Evolutionary conservation across 2,888 invertebrate genomes (phyloP), one percentile per base, ranked within the genome.

Genomic region (Sphaeridia pumilis): DNA sequence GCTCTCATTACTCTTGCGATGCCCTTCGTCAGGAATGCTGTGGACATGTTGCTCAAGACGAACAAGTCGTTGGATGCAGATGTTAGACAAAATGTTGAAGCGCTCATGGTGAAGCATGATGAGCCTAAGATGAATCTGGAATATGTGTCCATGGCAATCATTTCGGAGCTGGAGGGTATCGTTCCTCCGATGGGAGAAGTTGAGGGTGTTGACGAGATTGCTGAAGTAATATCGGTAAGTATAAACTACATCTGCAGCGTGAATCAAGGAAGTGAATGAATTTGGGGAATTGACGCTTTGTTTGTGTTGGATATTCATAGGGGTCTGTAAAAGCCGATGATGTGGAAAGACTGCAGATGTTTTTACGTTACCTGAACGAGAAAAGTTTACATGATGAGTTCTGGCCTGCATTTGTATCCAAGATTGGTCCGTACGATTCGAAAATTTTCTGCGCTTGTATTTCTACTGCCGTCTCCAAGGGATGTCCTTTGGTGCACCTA

Each of bases 391-490:
- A 47, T 41, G 50, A 50, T 36, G 50, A 34, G 10, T 62, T 62
- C 38, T 60, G 57, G 58, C 46, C 36, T 24, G 22, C 47, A 7
- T 31, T 60, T 12, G 24, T 55, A 12, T 24, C 53, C 4, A 38
- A 54, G 7, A 49, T 59, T 20, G 55, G 57, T 34, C 51, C 57
- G 1, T 59, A 58, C 5, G 58, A 61, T 38, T 54, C 59, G 35
- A 50, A 61, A 3, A 34, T 58, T 7, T 45, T 57, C 14, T 57
- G 57, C 38, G 24, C 53, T 14, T 54, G 52, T 43, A 54, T 59
- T 17, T 26, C 48, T 12, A 47, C 50, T 24, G 49, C 58, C 14
- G 42, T 56, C 4, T 46, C 54, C 12, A 38, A 21, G 12, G 52
- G 49, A 17, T 46, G 48, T 38, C 46, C 45, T 10, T 25, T 42